phyloP scores from a whole-genome alignment of 2,888 invertebrate species.

The Amblyjoppa fuscipennis region DNA sequence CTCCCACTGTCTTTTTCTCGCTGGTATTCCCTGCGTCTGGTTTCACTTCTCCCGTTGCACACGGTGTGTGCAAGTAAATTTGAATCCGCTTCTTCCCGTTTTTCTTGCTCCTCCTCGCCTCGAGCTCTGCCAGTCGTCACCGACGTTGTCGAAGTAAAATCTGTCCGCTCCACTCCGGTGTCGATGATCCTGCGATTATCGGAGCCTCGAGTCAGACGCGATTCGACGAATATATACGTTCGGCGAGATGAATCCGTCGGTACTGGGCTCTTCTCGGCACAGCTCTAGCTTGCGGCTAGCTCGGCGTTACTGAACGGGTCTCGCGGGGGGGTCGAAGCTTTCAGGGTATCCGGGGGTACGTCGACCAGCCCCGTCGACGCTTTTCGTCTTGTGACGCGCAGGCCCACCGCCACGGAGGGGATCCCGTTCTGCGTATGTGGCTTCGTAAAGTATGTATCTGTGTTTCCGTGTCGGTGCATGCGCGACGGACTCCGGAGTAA shows the following conservation, averaged over 20 bases:
- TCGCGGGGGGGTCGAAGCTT: conserved; percentile 33
- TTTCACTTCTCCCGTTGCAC: conserved; percentile 26
- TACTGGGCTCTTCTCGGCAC: conserved; percentile 56
- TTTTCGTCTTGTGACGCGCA: conserved; percentile 42
- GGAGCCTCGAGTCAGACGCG: background rate
- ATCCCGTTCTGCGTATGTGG: background rate
- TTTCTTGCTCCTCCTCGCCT: background rate
- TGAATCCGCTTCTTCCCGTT: conserved; percentile 7
- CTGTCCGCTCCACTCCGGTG: background rate
- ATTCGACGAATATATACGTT: conserved; percentile 7
- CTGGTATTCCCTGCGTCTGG: conserved; percentile 22
- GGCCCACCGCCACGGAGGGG: conserved; percentile 37
- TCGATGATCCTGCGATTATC: background rate
- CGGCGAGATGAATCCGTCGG: conserved; percentile 23
- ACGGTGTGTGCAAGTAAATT: background rate
- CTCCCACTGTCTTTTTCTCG: background rate
- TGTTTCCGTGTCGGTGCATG: conserved; percentile 18
- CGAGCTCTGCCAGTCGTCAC: background rate
- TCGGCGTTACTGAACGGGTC: conserved; percentile 54
- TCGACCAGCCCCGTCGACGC: conserved; percentile 45
- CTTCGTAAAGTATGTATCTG: conserved; percentile 21
- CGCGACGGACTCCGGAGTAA: conserved; percentile 39
- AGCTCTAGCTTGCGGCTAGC: conserved; percentile 54
- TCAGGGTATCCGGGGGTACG: conserved; percentile 58
- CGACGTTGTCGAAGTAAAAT: background rate